These are phyloP conservation scores for Hypomecis atomaria DNA, from an alignment of 2,888 invertebrate species.

Conservation along the genomic window DNA sequence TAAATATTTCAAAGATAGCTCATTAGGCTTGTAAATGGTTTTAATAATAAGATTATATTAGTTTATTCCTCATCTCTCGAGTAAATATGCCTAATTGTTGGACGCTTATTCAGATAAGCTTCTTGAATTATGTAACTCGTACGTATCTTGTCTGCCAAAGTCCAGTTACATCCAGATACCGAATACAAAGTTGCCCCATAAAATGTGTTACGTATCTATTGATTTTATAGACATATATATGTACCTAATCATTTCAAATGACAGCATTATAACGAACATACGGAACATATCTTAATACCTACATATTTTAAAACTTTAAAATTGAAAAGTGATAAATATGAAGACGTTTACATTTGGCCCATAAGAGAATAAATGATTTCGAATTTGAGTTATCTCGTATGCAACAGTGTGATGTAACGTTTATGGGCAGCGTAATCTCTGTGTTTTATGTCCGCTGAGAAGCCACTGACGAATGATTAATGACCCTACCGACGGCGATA, in stretches of 20 bases:
- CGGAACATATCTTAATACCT: too few relatives aligned
- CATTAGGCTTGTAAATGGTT: not conserved
- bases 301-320: slow-evolving; percentile 9
- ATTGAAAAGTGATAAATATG: slow-evolving; percentile 33
- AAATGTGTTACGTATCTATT: slow-evolving; percentile 1
- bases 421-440: slow-evolving; percentile 67
- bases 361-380: slow-evolving; percentile 53
- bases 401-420: slow-evolving; percentile 67
- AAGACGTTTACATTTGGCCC: slow-evolving; percentile 31
- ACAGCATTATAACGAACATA: too few relatives aligned
- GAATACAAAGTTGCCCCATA: slow-evolving; percentile 10
- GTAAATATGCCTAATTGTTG: slow-evolving; percentile 5
- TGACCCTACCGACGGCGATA: slow-evolving; percentile 60
- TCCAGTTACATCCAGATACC: slow-evolving; percentile 18
- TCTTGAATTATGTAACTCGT: slow-evolving; percentile 11
- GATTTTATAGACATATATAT: not conserved
- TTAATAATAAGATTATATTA: slow-evolving; percentile 1
- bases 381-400: slow-evolving; percentile 54
- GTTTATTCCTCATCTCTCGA: not conserved
- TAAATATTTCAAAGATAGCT: not conserved
- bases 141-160: slow-evolving; percentile 10
- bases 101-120: slow-evolving; percentile 14
- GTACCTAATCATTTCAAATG: not conserved
- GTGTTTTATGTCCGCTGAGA: slow-evolving; percentile 71
- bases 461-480: slow-evolving; percentile 73